Evolutionary conservation across 2,113 vertebrate species (phyloP), one percentile per base, ranked within the genome.

Genomic region (Myodes glareolus): DNA sequence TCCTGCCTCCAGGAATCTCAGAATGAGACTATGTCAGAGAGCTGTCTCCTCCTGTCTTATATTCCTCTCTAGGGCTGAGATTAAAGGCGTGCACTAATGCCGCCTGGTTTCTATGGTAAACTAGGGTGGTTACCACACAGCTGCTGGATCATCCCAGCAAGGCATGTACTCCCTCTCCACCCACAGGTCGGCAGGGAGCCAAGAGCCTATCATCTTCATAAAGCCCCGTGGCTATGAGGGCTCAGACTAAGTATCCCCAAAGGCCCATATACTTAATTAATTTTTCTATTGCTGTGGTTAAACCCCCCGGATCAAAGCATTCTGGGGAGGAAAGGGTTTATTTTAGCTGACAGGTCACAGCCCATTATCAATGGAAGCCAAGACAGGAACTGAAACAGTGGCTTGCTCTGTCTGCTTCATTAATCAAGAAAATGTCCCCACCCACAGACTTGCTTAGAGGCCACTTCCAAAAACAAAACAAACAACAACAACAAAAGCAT

Each of bases 131-230:
- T 58, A 58, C 17, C 3, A 23, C 70, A 55, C 23, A 58, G 55
- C 1, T 3, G 17, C 73, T 42, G 9, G 0, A 10, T 63, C 25
- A 12, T 9, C 78, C 39, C 2, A 3, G 70, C 70, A 61, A 67
- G 21, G 33, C 33, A 27, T 0, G 0, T 1, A 31, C 25, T 50
- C 52, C 6, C 16, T 17, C 33, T 0, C 36, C 61, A 1, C 42
- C 16, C 14, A 0, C 13, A 10, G 72, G 5, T 3, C 33, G 25
- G 45, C 81, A 50, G 89, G 0, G 3, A 16, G 31, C 36, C 16
- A 63, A 21, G n/a, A 31, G 25, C 10, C 0, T 27, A 11, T 5
- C 16, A 1, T 7, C 42, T 16, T 91, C 84, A 7, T 0, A 0
- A 1, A 9, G 61, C 17, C 80, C 87, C 47, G 3, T 13, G 12